Base-by-base conservation (phyloP, 2,113 vertebrate genomes). In the Cisticola juncidis region DNA sequence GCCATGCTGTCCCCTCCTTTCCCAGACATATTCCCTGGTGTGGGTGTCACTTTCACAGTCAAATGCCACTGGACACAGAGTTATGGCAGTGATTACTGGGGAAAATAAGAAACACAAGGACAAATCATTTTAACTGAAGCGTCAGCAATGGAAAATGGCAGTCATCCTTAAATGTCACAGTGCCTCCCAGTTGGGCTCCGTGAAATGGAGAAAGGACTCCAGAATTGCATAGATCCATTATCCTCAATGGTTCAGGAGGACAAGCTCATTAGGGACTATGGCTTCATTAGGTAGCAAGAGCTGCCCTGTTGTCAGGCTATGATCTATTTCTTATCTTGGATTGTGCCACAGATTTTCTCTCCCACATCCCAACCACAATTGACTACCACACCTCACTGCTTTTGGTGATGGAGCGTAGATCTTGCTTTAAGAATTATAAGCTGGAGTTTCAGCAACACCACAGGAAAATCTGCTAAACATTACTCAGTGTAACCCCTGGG, bases 211-310 rank as follows among this genome's bases (percentile, higher is more conserved):
- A 95, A 85, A 83, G 73, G 13, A 58, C 33, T 81, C 66, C 33
- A 80, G 84, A 91, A 96, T 33, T 73, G 79, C 66, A 86, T 0
- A 97, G 87, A 95, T 92, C 47, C 71, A 77, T 91, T 95, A 91
- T 51, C 45, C 53, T 53, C 29, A n/a, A 8, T 23, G 50, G 58
- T 66, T 82, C 56, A 82, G 79, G 92, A 90, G 33, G 71, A 95
- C 85, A 95, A 88, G 92, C 71, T 94, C 80, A 73, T 90, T 90
- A 91, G 74, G 47, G 82, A 13, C 74, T 61, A 66, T 3, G 80
- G 71, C 74, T 93, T 91, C 90, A 90, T 90, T 76, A 94, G 74
- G 87, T 38, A 90, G 70, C 50, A 66, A 66, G 44, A 65, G 68
- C 81, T 80, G 71, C 47, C 73, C 58, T 54, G 24, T 29, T 70